Evolutionary conservation across 2,888 invertebrate genomes (phyloP), one percentile per base, ranked within the genome.

Genomic region (Cerastis leucographa): DNA sequence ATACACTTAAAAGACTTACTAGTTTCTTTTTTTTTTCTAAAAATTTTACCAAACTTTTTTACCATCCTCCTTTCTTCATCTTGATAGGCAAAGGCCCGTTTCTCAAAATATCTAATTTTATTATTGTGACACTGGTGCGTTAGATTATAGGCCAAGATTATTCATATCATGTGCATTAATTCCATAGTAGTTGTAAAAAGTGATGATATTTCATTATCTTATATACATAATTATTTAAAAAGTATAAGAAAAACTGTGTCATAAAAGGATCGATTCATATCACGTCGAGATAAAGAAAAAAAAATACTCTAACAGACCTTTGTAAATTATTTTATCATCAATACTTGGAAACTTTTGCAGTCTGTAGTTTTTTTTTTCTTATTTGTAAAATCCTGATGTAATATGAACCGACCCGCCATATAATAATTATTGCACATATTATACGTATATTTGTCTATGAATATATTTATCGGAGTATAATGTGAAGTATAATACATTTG

Each of bases 81-180:
- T 86, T 82, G 78, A 78, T 79, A 83, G 75, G 61, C 35, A 70
- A 78, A 69, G 76, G 74, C 59, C 67, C 61, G 29, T 76, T 68
- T 64, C 49, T 72, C 78, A 73, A 83, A 77, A 77, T 74, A 76
- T 64, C 66, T 83, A 88, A 78, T 86, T 64, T 42, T 64, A 64
- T 64, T 88, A 86, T 89, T 88, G 87, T 88, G 82, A 84, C 78
- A 73, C 72, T 85, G 84, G 88, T 90, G 90, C 88, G 74, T 79
- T 64, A 72, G 44, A 59, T 72, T 80, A 72, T 70, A 85, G 83
- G 76, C 80, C 86, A 76, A 83, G 71, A 83, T 77, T 78, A 80
- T 78, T 84, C 73, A 74, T 83, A 82, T 85, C 69, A 78, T 77
- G 86, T 90, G 89, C 88, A 87, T 83, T 83, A 79, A 86, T 75